Evolutionary conservation across 2,797 vertebrate species (phyloP), one percentile per base, ranked within the genome.

Genomic region (Anas georgica): DNA sequence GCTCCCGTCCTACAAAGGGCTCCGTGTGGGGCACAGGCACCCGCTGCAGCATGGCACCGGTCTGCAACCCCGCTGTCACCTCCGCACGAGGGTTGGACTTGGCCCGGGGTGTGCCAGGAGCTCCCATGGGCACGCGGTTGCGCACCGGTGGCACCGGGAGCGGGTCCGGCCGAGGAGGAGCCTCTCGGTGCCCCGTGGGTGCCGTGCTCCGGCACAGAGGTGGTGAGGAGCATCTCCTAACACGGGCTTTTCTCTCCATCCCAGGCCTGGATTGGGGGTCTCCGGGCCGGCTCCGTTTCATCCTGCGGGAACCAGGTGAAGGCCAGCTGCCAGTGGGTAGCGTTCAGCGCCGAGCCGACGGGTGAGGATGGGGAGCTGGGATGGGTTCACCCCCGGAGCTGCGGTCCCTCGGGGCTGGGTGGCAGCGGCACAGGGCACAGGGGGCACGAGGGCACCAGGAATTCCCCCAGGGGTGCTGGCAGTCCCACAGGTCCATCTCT

Each of bases 221-320:
- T 6, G 33, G 14, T 17, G 11, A 20, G 48, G 50, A 67, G 45
- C 7, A 17, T 22, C 41, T 62, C 31, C 11, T 93, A 55, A 68
- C 0, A 0, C 11, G 23, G 14, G 2, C 64, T 75, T 87, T 76
- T 60, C 13, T 81, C 33, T 90, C 25, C 11, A 48, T 96, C 77
- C 16, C 94, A 99, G 99, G 98, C 95, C 89, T 99, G 99, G 99
- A 98, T 99, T 66, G 95, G 94, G 90, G 98, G 98, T 54, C 94
- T 99, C 63, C 98, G 97, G 83, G 98, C 97, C 0, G 98, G 98
- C 77, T 98, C 98, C 4, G 26, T 97, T 33, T 20, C 97, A 5
- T 98, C 98, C 85, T 98, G 97, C 64, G 98, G 99, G 48, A 99
- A 97, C 97, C 98, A 98, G 7, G 99, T 99, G 95, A 99, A 98